Percentiles rank a stretch among this genome's conserved stretches.
phyloP scores from a whole-genome alignment of 1,140 invertebrate species.

The Wiebesia pumilae region DNA sequence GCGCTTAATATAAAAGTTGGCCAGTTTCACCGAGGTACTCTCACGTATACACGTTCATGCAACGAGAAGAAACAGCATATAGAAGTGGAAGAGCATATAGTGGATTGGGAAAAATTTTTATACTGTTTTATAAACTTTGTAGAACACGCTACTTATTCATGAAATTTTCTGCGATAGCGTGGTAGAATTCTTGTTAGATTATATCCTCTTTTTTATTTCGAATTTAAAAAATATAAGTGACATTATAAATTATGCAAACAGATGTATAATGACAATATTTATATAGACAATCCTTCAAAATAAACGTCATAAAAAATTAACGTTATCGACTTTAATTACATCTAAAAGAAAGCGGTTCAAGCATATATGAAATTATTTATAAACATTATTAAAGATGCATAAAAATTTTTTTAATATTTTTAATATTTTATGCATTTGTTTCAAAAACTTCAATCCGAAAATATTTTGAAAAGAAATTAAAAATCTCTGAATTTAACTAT shows the following conservation, averaged over 20 bases:
- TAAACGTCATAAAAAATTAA: neutral
- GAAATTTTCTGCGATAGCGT: neutral
- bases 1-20: conserved; percentile 37
- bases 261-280: neutral
- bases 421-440: no score
- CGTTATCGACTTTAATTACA: neutral
- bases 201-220: neutral
- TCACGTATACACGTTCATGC: neutral
- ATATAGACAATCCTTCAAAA: neutral
- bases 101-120: neutral
- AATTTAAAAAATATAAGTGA: neutral
- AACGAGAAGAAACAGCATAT: neutral
- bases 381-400: no score
- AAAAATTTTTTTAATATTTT: no score
- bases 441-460: no score
- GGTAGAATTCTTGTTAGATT: neutral
- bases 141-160: conserved; percentile 29
- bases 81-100: neutral
- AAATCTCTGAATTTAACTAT: no score
- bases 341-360: neutral
- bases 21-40: neutral
- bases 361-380: no score
- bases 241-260: neutral
- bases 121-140: conserved; percentile 16
- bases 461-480: no score